phyloP scores from a whole-genome alignment of 2,113 vertebrate genomes.

The Xiphorhynchus elegans region DNA sequence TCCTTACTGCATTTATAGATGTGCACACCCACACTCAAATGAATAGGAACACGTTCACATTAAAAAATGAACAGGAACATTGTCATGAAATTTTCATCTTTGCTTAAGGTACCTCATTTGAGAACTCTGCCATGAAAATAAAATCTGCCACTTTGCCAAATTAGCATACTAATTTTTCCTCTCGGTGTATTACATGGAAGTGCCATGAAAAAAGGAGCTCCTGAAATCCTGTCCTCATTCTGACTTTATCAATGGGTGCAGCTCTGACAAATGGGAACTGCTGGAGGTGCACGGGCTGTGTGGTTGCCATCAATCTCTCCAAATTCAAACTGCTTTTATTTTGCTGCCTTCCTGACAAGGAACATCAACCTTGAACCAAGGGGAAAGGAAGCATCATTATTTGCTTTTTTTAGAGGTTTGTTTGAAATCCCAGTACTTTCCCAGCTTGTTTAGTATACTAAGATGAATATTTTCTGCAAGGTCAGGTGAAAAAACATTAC shows the following conservation, averaged over 20 bases:
- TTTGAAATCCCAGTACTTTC: not conserved
- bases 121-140: not conserved
- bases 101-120: not conserved
- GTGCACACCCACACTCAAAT: not conserved
- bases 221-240: not conserved
- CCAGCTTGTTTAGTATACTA: not conserved
- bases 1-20: not conserved
- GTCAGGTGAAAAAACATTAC: slow-evolving; percentile 8
- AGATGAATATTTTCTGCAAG: slow-evolving; percentile 2
- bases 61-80: not conserved
- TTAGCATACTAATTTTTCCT: not conserved
- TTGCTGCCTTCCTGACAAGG: not conserved
- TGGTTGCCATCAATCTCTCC: not conserved
- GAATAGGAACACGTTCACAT: not conserved
- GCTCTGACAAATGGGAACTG: slow-evolving; percentile 45
- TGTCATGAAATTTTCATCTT: not conserved
- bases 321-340: not conserved
- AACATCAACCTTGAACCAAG: slow-evolving; percentile 37
- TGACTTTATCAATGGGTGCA: slow-evolving; percentile 59
- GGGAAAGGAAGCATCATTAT: not conserved
- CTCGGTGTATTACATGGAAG: not conserved
- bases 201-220: not conserved
- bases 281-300: not conserved
- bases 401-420: not conserved
- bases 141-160: not conserved